Evolutionary conservation across 2,888 invertebrate species (phyloP).

Genomic region (Drosophila prostipennis): DNA sequence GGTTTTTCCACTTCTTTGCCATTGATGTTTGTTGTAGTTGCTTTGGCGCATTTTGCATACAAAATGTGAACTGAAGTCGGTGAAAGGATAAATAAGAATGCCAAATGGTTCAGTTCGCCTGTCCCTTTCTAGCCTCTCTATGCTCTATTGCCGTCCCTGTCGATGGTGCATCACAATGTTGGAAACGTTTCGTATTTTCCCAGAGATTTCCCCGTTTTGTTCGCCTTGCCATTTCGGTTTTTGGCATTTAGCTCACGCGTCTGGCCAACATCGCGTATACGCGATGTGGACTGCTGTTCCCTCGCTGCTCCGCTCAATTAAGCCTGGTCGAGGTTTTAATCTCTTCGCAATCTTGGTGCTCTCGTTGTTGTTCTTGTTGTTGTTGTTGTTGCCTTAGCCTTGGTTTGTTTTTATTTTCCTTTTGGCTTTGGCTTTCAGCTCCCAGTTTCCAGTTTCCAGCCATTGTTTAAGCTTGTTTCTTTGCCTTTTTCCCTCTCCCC

Average conservation of each 20-base stretch:
- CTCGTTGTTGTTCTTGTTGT: constrained; percentile 11
- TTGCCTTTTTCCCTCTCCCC: constrained; percentile 6
- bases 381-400: constrained; percentile 21
- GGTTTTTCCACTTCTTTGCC: constrained; percentile 4
- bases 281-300: constrained; percentile 40
- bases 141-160: neutral
- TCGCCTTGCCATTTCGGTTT: constrained; percentile 18
- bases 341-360: constrained; percentile 48
- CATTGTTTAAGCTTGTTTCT: constrained; percentile 42
- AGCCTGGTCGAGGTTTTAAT: constrained; percentile 61
- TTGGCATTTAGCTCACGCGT: constrained; percentile 64
- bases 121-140: neutral
- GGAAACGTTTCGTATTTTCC: constrained; percentile 30
- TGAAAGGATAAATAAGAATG: constrained; percentile 45
- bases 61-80: constrained; percentile 54
- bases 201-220: constrained; percentile 39
- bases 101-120: constrained; percentile 14
- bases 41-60: constrained; percentile 71
- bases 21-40: constrained; percentile 36
- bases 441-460: constrained; percentile 17
- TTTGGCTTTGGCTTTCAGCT: constrained; percentile 24
- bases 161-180: constrained; percentile 30
- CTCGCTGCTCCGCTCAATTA: constrained; percentile 59
- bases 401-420: constrained; percentile 26
- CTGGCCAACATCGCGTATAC: constrained; percentile 47